Evolutionary conservation across 2,888 invertebrate species (phyloP).

Genomic region (Hoplodrina ambigua): DNA sequence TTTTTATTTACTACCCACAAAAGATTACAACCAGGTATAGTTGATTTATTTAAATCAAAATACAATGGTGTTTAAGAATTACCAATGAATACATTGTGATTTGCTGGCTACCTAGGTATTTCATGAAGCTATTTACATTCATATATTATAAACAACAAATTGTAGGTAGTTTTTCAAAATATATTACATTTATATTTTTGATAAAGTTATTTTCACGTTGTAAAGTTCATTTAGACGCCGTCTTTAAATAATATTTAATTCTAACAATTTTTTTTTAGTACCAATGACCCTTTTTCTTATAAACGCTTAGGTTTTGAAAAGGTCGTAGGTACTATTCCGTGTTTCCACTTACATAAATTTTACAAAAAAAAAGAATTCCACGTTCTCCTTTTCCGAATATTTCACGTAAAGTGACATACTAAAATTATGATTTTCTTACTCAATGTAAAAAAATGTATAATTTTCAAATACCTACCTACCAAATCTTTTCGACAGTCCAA

Average conservation of each 20-base stretch:
- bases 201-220: constrained; percentile 7
- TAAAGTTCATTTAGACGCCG: background rate
- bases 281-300: background rate
- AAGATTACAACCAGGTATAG: constrained; percentile 36
- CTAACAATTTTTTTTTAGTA: background rate
- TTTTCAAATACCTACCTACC: background rate
- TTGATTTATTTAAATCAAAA: constrained; percentile 23
- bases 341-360: too few species aligned
- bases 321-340: too few species aligned
- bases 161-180: constrained; percentile 27
- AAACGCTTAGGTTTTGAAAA: background rate
- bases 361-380: background rate
- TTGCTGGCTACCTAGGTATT: background rate
- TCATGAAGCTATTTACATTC: constrained; percentile 5
- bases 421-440: background rate
- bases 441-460: constrained; percentile 7
- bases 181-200: constrained; percentile 1
- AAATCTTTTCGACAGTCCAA: constrained; percentile 9
- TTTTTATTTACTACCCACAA: constrained; percentile 53
- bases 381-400: background rate
- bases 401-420: background rate
- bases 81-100: constrained; percentile 18
- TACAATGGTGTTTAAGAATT: constrained; percentile 16
- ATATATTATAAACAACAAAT: constrained; percentile 17
- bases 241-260: constrained; percentile 6